These are phyloP conservation scores for Teleogryllus occipitalis DNA, from an alignment of 1,140 invertebrate genomes.

Conservation along the genomic window DNA sequence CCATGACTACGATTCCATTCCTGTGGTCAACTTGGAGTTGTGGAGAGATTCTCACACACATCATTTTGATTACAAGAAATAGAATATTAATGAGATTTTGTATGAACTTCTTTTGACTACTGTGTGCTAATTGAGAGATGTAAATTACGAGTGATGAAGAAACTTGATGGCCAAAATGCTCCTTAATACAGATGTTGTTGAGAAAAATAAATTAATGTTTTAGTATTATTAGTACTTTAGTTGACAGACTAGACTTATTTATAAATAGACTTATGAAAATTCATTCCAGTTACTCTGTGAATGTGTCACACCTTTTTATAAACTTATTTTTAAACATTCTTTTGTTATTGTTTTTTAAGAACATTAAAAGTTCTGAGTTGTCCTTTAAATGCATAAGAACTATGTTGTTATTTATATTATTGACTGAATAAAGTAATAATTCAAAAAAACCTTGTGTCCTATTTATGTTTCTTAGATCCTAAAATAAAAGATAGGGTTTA, in stretches of 20 bases:
- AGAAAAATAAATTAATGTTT: too few species aligned
- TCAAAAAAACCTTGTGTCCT: too few species aligned
- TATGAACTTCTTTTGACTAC: background rate
- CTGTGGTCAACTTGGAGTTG: conserved; percentile 52
- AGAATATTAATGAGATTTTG: background rate
- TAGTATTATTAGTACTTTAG: too few species aligned
- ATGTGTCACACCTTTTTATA: background rate
- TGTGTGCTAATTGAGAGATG: background rate
- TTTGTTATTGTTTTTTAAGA: background rate
- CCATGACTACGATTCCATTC: conserved; percentile 41
- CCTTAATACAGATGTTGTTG: background rate
- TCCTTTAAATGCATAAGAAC: background rate
- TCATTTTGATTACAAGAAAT: background rate
- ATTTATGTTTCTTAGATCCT: background rate
- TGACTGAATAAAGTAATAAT: background rate
- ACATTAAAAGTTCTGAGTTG: background rate
- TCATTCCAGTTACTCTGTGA: background rate
- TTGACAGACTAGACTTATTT: background rate
- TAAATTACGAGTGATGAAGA: background rate
- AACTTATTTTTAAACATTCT: background rate
- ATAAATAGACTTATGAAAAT: background rate
- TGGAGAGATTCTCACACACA: conserved; percentile 44
- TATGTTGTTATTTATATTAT: background rate
- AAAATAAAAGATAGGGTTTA: background rate
- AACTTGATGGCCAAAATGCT: background rate